Evolutionary conservation across 2,113 vertebrate species (phyloP).

Genomic region (Campylomormyrus tamandua): DNA sequence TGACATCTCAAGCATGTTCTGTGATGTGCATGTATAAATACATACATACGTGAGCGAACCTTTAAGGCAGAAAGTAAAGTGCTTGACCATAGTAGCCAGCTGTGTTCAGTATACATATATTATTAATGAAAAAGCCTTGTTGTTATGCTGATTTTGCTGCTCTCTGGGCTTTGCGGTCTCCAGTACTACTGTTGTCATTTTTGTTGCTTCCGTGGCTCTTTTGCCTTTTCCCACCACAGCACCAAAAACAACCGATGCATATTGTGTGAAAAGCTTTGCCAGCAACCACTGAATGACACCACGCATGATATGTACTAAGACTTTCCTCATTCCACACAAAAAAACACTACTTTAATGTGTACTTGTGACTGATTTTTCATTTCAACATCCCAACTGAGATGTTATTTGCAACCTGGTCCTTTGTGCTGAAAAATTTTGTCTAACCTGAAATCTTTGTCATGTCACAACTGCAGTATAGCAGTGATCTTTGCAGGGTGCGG

Average conservation of each 20-base stretch:
- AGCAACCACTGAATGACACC: neutral
- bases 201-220: neutral
- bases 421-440: neutral
- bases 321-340: neutral
- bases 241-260: neutral
- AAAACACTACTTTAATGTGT: neutral
- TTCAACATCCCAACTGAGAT: neutral
- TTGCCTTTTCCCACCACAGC: neutral
- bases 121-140: conserved; percentile 1
- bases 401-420: neutral
- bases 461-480: neutral
- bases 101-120: conserved; percentile 1
- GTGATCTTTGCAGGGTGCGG: neutral
- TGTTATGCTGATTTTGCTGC: neutral
- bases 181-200: neutral
- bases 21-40: neutral
- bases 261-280: neutral
- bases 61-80: neutral
- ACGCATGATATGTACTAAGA: neutral
- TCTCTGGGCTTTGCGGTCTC: neutral
- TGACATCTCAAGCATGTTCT: neutral
- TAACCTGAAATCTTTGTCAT: neutral
- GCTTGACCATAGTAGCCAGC: neutral
- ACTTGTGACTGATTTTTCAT: neutral
- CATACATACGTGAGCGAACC: neutral